phyloP scores from a whole-genome alignment of 2,797 vertebrate species.

The Strix occidentalis region DNA sequence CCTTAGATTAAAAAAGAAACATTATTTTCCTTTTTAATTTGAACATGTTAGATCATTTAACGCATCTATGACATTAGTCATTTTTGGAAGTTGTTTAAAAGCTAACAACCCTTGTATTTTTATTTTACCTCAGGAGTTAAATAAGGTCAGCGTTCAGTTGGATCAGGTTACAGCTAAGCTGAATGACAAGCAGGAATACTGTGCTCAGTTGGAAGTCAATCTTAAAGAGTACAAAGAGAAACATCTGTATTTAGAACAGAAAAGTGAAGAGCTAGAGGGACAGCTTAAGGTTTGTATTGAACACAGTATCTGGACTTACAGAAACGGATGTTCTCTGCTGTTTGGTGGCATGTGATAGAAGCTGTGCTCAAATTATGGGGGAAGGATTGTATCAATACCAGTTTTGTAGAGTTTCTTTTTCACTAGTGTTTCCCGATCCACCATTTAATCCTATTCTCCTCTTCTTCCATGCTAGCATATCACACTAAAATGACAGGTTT shows the following conservation, averaged over 20 bases:
- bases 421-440: not conserved
- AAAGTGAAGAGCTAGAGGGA: constrained; percentile 84
- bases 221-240: constrained; percentile 93
- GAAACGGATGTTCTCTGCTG: not conserved
- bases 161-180: constrained; percentile 85
- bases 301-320: not conserved
- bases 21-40: not conserved
- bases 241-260: constrained; percentile 87
- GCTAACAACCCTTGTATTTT: not conserved
- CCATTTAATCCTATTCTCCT: not conserved
- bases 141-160: constrained; percentile 84
- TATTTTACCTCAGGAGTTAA: constrained; percentile 85
- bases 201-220: constrained; percentile 84
- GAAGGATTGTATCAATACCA: not conserved
- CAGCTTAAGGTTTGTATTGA: constrained; percentile 85
- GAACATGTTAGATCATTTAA: not conserved
- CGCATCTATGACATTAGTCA: not conserved
- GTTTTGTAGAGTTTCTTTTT: not conserved
- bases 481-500: not conserved
- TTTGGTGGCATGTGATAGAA: not conserved
- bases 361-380: not conserved
- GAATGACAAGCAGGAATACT: constrained; percentile 88
- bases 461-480: not conserved
- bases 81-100: not conserved
- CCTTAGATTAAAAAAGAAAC: not conserved